Evolutionary conservation across 2,797 vertebrate species (phyloP).

Genomic region (Clarias platycephalus): DNA sequence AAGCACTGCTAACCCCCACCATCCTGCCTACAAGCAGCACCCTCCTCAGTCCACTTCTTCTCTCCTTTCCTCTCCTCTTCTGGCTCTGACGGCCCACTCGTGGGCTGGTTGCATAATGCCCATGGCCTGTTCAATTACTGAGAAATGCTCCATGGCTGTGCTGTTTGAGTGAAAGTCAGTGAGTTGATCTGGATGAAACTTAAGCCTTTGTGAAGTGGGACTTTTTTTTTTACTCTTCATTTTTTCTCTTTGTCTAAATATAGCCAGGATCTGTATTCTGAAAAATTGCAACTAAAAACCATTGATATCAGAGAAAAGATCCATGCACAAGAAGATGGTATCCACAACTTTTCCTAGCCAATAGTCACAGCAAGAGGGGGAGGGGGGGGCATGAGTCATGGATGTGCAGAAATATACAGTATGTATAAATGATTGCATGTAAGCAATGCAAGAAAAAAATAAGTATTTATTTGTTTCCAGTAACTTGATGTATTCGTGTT

Average conservation of each 20-base stretch:
- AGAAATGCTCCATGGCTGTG: conserved; percentile 56
- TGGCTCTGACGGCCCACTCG: conserved; percentile 45
- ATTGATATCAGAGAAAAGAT: conserved; percentile 15
- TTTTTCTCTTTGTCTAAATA: conserved; percentile 29
- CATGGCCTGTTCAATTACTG: conserved; percentile 62
- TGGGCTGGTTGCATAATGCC: conserved; percentile 56
- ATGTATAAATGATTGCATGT: neutral
- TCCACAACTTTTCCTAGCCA: conserved; percentile 1
- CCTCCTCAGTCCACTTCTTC: conserved; percentile 46
- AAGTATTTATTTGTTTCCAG: neutral
- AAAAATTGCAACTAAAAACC: neutral
- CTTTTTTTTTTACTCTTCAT: conserved; percentile 21
- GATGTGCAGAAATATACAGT: conserved; percentile 4
- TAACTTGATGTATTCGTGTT: neutral
- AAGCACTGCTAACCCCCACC: conserved; percentile 41
- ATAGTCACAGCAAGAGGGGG: neutral
- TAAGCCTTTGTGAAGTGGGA: conserved; percentile 47
- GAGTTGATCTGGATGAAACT: conserved; percentile 56
- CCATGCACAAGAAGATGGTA: conserved; percentile 1
- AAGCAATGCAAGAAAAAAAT: neutral
- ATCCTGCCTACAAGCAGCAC: conserved; percentile 39
- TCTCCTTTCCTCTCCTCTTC: conserved; percentile 43
- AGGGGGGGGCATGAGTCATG: neutral
- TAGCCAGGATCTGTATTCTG: conserved; percentile 15
- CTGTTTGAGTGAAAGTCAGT: conserved; percentile 60